Conservation (phyloP, 2,113 vertebrate genomes). For the Zapornia atra region DNA sequence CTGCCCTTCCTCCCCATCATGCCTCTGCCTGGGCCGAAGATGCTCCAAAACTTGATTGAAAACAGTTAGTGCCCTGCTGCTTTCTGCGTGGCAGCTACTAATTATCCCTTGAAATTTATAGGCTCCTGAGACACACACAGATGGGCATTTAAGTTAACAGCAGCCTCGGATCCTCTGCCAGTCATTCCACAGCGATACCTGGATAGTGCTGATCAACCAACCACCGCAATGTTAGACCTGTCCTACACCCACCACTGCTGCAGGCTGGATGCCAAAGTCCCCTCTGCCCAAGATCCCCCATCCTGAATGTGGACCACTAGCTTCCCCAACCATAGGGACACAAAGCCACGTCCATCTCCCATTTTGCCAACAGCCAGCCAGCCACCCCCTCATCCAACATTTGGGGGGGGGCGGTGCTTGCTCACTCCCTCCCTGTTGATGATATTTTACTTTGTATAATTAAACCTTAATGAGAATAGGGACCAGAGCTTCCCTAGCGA, state of each 20-base stretch:
- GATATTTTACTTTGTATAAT: slow-evolving; percentile 59
- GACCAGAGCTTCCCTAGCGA: slow-evolving; percentile 32
- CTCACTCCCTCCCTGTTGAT: background rate
- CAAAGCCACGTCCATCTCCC: background rate
- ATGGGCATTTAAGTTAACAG: slow-evolving; percentile 59
- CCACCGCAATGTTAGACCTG: rapidly evolving
- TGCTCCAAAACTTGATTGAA: background rate
- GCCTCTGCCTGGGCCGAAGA: background rate
- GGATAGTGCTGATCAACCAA: rapidly evolving
- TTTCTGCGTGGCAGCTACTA: slow-evolving; percentile 57
- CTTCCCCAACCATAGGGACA: background rate
- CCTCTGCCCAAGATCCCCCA: too few relatives aligned
- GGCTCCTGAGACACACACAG: slow-evolving; percentile 56
- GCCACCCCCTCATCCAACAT: background rate
- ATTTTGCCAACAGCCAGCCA: rapidly evolving
- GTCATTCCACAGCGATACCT: slow-evolving; percentile 19
- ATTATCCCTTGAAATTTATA: slow-evolving; percentile 70
- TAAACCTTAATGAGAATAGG: slow-evolving; percentile 66
- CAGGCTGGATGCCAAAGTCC: background rate
- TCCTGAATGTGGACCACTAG: background rate
- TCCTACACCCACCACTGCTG: background rate
- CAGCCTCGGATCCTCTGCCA: slow-evolving; percentile 46
- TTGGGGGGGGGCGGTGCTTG: background rate
- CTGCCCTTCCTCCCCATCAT: background rate
- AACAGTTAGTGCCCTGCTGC: slow-evolving; percentile 21